Conservation (phyloP, 2,888 invertebrate species). For the Perithous albicinctus region DNA sequence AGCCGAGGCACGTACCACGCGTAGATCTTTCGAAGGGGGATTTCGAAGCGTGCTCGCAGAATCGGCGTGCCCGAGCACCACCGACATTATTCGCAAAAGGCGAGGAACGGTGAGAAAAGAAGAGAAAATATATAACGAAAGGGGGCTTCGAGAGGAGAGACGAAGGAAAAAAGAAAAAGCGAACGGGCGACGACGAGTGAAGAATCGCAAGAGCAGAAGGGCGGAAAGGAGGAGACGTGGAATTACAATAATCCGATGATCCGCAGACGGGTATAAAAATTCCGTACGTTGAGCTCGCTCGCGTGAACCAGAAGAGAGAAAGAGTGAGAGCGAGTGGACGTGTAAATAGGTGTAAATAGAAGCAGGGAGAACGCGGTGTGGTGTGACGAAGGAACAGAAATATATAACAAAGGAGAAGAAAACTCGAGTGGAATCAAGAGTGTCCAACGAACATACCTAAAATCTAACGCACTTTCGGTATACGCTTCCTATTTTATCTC, state of each 20-base stretch:
- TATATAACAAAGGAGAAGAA: slow-evolving; percentile 35
- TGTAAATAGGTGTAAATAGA: slow-evolving; percentile 78
- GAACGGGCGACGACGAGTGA: slow-evolving; percentile 35
- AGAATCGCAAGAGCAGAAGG: slow-evolving; percentile 31
- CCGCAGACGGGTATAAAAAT: slow-evolving; percentile 48
- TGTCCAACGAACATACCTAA: slow-evolving; percentile 16
- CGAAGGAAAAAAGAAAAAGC: slow-evolving; percentile 27
- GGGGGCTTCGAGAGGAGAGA: slow-evolving; percentile 6
- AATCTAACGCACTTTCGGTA: slow-evolving; percentile 57
- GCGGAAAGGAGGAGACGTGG: slow-evolving; percentile 24
- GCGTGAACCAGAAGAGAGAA: slow-evolving; percentile 23
- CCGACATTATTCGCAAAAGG: neutral
- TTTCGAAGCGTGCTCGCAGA: slow-evolving; percentile 30
- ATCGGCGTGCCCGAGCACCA: slow-evolving; percentile 10
- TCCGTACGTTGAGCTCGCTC: slow-evolving; percentile 6
- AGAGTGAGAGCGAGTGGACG: slow-evolving; percentile 53
- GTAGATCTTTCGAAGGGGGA: slow-evolving; percentile 39
- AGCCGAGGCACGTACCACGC: slow-evolving; percentile 37
- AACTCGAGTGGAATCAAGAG: slow-evolving; percentile 35
- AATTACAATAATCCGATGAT: slow-evolving; percentile 62
- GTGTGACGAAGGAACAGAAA: slow-evolving; percentile 35
- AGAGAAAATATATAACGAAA: slow-evolving; percentile 39
- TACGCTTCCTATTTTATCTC: slow-evolving; percentile 59
- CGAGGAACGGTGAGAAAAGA: slow-evolving; percentile 31
- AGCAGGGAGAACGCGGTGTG: slow-evolving; percentile 38